A percentile compares a stretch with the other conserved stretches of the same genome.
Evolutionary conservation across 2,113 vertebrate genomes (phyloP).

Genomic region (Crotalus horridus): DNA sequence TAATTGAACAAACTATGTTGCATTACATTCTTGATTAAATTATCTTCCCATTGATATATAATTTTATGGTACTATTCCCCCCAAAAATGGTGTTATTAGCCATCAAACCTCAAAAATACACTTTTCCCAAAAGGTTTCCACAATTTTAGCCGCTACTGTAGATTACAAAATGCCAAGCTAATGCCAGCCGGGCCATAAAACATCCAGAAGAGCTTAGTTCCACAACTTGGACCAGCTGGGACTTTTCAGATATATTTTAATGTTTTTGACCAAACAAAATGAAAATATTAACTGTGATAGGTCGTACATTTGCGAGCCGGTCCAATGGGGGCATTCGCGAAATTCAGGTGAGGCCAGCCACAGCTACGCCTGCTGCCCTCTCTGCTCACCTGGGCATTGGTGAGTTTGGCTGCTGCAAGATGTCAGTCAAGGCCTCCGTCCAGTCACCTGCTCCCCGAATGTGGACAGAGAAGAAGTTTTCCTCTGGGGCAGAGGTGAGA

Average conservation of each 20-base stretch:
- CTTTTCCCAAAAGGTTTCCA: no score
- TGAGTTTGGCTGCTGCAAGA: conserved; percentile 58
- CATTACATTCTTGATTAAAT: no score
- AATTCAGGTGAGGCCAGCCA: not conserved
- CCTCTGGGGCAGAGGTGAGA: conserved; percentile 88
- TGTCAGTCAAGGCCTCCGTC: conserved; percentile 79
- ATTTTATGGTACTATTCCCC: no score
- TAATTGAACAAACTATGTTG: no score
- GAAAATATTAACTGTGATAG: not conserved
- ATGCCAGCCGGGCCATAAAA: no score
- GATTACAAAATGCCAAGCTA: not conserved
- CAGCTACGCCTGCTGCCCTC: not conserved
- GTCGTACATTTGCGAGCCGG: not conserved
- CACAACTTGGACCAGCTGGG: not conserved
- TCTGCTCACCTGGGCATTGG: conserved; percentile 74
- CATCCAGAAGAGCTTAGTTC: not conserved
- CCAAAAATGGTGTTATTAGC: no score
- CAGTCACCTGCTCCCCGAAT: conserved; percentile 84
- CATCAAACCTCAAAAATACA: no score
- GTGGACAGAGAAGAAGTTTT: conserved; percentile 88
- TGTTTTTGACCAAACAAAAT: not conserved
- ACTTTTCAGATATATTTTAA: no score
- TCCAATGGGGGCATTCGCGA: not conserved
- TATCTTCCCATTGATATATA: no score
- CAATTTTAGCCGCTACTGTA: no score